These are phyloP conservation scores for Acinonyx jubatus DNA, from an alignment of 2,113 vertebrate species.

Conservation along the genomic window DNA sequence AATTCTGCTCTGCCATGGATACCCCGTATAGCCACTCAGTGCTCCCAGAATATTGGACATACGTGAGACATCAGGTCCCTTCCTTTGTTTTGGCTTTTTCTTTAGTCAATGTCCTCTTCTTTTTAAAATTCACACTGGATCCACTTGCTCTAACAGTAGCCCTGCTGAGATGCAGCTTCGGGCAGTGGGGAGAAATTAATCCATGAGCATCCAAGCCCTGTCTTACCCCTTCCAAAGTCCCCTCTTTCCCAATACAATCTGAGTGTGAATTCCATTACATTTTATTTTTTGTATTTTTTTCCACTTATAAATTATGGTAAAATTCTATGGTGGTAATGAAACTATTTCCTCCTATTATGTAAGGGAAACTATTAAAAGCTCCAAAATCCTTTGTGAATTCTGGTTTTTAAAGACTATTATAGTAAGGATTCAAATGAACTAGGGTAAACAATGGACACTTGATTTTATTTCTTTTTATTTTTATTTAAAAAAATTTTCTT, in stretches of 20 bases:
- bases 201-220: neutral
- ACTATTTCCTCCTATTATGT: neutral
- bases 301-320: neutral
- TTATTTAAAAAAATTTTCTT: neutral
- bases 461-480: neutral
- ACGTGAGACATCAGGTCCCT: neutral
- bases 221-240: neutral
- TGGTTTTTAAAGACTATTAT: neutral
- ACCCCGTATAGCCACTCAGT: neutral
- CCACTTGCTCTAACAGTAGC: neutral
- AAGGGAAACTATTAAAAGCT: neutral
- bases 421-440: neutral
- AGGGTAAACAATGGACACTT: neutral
- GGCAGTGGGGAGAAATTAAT: neutral
- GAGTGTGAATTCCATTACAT: neutral
- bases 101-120: neutral
- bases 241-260: neutral
- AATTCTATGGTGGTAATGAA: neutral
- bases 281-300: neutral
- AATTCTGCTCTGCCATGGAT: neutral
- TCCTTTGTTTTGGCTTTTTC: neutral
- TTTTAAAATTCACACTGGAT: neutral
- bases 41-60: neutral
- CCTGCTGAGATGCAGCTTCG: neutral
- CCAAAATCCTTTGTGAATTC: neutral